A percentile compares a stretch with the other conserved stretches of the same genome.
Conservation (phyloP, 2,797 vertebrate genomes). For the Arremon brunneinucha region DNA sequence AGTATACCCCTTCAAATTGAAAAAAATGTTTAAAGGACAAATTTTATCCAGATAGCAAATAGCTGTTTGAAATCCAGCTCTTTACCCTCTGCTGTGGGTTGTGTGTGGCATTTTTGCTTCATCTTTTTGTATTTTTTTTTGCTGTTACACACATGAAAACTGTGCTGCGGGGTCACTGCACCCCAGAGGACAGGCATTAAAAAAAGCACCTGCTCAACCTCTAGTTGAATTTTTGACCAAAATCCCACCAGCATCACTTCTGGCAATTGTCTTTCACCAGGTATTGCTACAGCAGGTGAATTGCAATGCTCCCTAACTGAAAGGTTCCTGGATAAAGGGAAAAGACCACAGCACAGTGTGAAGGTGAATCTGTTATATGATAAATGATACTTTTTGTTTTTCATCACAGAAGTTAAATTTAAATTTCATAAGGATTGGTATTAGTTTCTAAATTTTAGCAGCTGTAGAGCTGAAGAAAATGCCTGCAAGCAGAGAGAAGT, state of each 20-base stretch:
- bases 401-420: background rate
- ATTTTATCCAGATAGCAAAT: background rate
- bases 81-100: background rate
- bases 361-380: background rate
- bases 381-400: background rate
- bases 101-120: background rate
- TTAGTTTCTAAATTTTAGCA: background rate
- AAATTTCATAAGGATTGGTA: background rate
- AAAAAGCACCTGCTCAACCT: background rate
- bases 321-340: background rate
- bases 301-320: background rate
- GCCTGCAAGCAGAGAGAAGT: background rate
- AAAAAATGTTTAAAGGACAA: rapidly evolving
- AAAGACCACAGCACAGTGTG: background rate
- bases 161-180: background rate
- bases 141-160: background rate
- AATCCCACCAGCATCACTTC: background rate
- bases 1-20: background rate
- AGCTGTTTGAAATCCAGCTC: background rate
- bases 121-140: background rate
- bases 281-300: background rate
- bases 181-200: background rate
- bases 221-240: background rate
- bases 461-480: background rate
- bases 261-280: background rate